Percentiles rank a stretch among this genome's conserved stretches.
These are phyloP conservation scores for Boulengeromyrus knoepffleri DNA, from an alignment of 2,113 vertebrate genomes.

Conservation along the genomic window DNA sequence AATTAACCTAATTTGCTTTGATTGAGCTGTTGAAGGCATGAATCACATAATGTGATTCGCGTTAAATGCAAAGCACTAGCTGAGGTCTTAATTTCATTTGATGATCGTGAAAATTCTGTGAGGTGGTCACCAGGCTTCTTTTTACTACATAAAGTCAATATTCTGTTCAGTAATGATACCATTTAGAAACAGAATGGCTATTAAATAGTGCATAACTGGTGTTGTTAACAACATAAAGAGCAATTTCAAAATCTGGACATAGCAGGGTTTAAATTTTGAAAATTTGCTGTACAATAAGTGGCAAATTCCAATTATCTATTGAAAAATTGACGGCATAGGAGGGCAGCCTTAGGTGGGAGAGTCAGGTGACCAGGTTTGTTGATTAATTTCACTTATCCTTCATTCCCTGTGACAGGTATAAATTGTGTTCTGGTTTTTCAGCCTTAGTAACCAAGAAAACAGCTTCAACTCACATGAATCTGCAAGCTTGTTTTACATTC, in stretches of 20 bases:
- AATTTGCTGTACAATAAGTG: neutral
- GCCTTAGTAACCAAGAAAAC: neutral
- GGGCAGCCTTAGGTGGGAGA: neutral
- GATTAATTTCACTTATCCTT: neutral
- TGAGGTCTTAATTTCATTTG: neutral
- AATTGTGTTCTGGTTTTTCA: neutral
- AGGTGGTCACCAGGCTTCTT: neutral
- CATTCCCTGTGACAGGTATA: neutral
- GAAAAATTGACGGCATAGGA: neutral
- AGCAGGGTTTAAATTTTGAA: neutral
- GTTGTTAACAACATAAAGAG: neutral
- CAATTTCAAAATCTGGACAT: neutral
- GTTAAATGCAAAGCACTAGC: neutral
- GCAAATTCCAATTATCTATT: neutral
- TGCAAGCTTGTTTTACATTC: neutral
- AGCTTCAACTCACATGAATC: neutral
- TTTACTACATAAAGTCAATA: neutral
- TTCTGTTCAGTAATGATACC: neutral
- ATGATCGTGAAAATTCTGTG: neutral
- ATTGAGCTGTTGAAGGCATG: neutral
- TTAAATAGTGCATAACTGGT: neutral
- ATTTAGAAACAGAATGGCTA: neutral
- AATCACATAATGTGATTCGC: neutral
- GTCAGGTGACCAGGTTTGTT: neutral
- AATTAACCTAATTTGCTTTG: constrained; percentile 8